Evolutionary conservation across 2,113 vertebrate species (phyloP).

Genomic region (Sminthopsis crassicaudata): DNA sequence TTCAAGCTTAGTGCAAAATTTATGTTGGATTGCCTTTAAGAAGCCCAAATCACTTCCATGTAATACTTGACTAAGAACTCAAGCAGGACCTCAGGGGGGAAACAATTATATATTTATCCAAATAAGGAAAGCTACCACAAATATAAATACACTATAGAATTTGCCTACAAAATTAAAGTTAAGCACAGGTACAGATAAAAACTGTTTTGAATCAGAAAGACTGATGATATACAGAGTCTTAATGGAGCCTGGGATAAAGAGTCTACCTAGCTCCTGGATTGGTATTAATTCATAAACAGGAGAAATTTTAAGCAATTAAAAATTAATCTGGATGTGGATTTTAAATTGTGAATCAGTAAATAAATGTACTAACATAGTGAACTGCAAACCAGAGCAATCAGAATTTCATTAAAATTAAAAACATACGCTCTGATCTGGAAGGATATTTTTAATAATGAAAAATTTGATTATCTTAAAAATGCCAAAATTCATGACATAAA

Average conservation of each 20-base stretch:
- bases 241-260: conserved; percentile 29
- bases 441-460: conserved; percentile 22
- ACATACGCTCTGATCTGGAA: background rate
- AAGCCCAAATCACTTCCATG: background rate
- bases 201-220: conserved; percentile 24
- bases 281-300: background rate
- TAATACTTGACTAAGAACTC: background rate
- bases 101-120: conserved; percentile 9
- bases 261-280: background rate
- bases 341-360: background rate
- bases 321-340: background rate
- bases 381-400: background rate
- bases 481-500: conserved; percentile 12
- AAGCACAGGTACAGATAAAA: conserved; percentile 24
- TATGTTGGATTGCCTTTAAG: background rate
- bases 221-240: background rate
- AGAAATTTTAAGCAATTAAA: background rate
- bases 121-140: conserved; percentile 6
- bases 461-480: conserved; percentile 34
- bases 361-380: conserved; percentile 31
- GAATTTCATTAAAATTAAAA: conserved; percentile 5
- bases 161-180: conserved; percentile 15
- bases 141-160: conserved; percentile 21
- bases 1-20: background rate
- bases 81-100: background rate